phyloP scores from a whole-genome alignment of 2,113 vertebrate genomes.

The Bujurquina vittata region DNA sequence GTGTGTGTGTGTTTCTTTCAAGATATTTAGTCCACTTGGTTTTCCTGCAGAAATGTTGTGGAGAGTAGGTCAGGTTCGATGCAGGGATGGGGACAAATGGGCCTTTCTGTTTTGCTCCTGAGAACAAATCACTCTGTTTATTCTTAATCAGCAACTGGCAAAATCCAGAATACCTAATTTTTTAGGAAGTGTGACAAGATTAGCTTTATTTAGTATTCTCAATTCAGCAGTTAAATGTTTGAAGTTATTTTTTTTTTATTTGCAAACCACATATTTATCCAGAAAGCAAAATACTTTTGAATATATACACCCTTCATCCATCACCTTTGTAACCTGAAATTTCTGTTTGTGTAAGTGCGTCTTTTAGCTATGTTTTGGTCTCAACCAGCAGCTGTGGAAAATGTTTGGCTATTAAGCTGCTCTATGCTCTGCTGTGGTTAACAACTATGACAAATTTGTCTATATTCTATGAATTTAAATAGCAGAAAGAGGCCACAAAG shows the following conservation, averaged over 20 bases:
- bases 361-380: not conserved
- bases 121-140: not conserved
- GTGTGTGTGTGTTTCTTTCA: not conserved
- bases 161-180: fast-evolving
- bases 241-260: not conserved
- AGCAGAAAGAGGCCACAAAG: not conserved
- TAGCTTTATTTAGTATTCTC: not conserved
- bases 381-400: not conserved
- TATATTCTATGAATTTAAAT: not conserved
- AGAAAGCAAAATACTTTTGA: not conserved
- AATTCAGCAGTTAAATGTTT: not conserved
- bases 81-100: not conserved
- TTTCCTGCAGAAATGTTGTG: constrained; percentile 27
- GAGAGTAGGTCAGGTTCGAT: constrained; percentile 35
- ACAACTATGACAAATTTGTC: not conserved
- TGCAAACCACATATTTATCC: not conserved
- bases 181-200: not conserved
- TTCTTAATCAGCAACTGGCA: not conserved
- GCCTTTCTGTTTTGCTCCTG: not conserved
- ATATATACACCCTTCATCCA: fast-evolving
- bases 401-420: not conserved
- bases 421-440: not conserved
- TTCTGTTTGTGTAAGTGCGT: not conserved
- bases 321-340: not conserved
- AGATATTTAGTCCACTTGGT: constrained; percentile 37